These are phyloP conservation scores for Alitta virens DNA, from an alignment of 2,888 invertebrate species.

Conservation along the genomic window DNA sequence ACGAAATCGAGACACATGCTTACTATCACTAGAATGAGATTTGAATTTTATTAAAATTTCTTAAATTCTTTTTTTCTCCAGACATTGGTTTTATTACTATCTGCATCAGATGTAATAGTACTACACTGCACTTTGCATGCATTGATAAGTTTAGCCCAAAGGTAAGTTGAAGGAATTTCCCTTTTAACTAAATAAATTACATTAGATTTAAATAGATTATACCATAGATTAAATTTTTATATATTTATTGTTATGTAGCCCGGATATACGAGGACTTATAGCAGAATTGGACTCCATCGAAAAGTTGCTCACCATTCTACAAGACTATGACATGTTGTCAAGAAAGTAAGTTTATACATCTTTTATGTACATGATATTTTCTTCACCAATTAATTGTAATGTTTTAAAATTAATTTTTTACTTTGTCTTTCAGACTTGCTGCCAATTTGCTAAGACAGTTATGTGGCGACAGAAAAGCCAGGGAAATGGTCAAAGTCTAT, in stretches of 20 bases:
- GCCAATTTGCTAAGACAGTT: conserved; percentile 48
- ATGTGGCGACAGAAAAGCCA: conserved; percentile 45
- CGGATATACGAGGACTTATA: conserved; percentile 34
- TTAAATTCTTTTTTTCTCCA: not conserved
- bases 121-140: conserved; percentile 53
- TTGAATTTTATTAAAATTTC: too few relatives aligned
- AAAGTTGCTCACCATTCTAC: conserved; percentile 47
- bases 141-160: conserved; percentile 51
- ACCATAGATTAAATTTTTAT: not conserved
- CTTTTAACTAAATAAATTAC: not conserved
- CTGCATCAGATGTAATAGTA: conserved; percentile 50
- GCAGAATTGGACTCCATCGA: conserved; percentile 51
- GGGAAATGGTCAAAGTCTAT: conserved; percentile 47
- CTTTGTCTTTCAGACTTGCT: conserved; percentile 40
- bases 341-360: conserved; percentile 46
- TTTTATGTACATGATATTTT: not conserved
- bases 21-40: too few relatives aligned
- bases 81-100: conserved; percentile 43
- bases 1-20: too few relatives aligned
- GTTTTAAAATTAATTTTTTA: too few relatives aligned
- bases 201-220: not conserved
- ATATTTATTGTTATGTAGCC: not conserved
- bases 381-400: not conserved
- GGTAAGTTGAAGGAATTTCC: conserved; percentile 32
- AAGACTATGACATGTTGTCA: conserved; percentile 53